Evolutionary conservation across 1,140 invertebrate genomes (phyloP).

Genomic region (Stenopsyche tienmushanensis): DNA sequence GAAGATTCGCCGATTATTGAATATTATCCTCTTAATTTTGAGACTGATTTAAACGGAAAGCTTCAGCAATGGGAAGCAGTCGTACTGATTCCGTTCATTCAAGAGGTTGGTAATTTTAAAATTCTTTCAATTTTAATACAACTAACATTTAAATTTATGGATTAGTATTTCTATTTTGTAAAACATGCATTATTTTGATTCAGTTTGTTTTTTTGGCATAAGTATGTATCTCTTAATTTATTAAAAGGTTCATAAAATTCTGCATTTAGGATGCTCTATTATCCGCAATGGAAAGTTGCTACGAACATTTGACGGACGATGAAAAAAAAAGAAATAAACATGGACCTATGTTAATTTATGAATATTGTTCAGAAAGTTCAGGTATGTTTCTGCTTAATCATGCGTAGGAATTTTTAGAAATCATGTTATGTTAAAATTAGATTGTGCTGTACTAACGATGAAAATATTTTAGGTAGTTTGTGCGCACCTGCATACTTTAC

Average conservation of each 20-base stretch:
- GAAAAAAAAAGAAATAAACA: slow-evolving; percentile 79
- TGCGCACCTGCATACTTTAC: slow-evolving; percentile 68
- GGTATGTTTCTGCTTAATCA: slow-evolving; percentile 52
- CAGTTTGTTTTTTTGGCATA: neutral
- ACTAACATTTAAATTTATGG: neutral
- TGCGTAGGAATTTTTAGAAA: too few species aligned
- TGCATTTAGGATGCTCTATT: slow-evolving; percentile 62
- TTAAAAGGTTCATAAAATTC: neutral
- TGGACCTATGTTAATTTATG: slow-evolving; percentile 83
- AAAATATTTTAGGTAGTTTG: slow-evolving; percentile 42
- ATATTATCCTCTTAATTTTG: slow-evolving; percentile 89
- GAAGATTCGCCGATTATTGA: slow-evolving; percentile 81
- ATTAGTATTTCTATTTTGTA: too few species aligned
- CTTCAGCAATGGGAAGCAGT: slow-evolving; percentile 97
- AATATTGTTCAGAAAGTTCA: slow-evolving; percentile 61
- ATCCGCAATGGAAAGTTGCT: slow-evolving; percentile 74
- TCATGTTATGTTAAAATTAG: slow-evolving; percentile 39
- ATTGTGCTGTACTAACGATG: slow-evolving; percentile 40
- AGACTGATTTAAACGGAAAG: slow-evolving; percentile 92
- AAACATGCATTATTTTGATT: neutral
- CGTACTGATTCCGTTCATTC: slow-evolving; percentile 95
- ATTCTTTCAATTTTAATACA: neutral
- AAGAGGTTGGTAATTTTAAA: slow-evolving; percentile 69
- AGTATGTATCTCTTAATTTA: too few species aligned
- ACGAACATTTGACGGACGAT: slow-evolving; percentile 65